Conservation (phyloP, 2,888 invertebrate genomes). For the Drosophila suboccidentalis region DNA sequence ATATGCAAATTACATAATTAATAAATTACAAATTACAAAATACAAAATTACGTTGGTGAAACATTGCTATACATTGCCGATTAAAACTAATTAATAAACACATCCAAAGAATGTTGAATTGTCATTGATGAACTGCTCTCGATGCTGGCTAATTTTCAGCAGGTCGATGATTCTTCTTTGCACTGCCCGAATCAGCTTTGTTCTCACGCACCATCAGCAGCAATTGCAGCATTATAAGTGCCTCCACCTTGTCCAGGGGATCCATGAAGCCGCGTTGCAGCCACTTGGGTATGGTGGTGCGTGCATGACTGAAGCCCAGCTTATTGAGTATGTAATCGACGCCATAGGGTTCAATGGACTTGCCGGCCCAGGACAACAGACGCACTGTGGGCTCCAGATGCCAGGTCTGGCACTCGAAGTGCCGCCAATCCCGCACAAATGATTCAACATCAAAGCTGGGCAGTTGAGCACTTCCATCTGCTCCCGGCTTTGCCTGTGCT, state of each 20-base stretch:
- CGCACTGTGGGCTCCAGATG: constrained; percentile 97
- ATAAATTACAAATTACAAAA: constrained; percentile 30
- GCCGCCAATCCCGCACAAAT: constrained; percentile 94
- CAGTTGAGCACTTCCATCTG: constrained; percentile 41
- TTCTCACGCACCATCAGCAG: constrained; percentile 88
- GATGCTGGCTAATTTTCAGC: constrained; percentile 50
- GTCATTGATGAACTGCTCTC: constrained; percentile 56
- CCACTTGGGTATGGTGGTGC: constrained; percentile 99
- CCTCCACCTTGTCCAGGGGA: constrained; percentile 96
- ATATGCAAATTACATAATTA: constrained; percentile 20
- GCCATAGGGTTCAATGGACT: constrained; percentile 98
- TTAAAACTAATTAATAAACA: constrained; percentile 58
- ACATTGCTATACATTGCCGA: constrained; percentile 54
- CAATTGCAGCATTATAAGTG: constrained; percentile 91
- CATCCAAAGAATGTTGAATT: constrained; percentile 46
- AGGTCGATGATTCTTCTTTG: constrained; percentile 62
- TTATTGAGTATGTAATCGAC: constrained; percentile 99
- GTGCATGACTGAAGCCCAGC: constrained; percentile 98
- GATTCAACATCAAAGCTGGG: constrained; percentile 87
- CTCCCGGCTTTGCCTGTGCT: constrained; percentile 6
- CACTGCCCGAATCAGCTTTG: constrained; percentile 73
- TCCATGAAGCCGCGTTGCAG: constrained; percentile 99
- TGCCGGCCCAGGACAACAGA: constrained; percentile 95
- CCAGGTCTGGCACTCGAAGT: constrained; percentile 98
- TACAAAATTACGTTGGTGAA: constrained; percentile 20